Evolutionary conservation across 2,113 vertebrate species (phyloP), one percentile per base, ranked within the genome.

Genomic region (Talpa occidentalis): DNA sequence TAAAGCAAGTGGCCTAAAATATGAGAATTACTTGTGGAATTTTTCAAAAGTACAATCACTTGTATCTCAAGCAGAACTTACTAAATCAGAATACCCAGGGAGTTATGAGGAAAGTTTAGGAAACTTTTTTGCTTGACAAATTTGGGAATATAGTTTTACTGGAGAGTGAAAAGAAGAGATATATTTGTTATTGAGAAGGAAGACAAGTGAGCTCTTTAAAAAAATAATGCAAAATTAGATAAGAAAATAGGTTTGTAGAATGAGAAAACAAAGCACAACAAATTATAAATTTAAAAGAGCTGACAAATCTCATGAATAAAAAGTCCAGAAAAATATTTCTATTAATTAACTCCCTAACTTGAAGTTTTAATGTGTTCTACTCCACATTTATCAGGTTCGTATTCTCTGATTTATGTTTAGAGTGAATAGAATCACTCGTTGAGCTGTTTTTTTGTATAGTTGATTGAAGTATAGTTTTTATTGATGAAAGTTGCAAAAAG

Each of bases 201-300:
- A 90, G 40, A 35, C 47, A 64, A 66, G 30, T 66, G 42, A 82
- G 26, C 77, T 64, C 2, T 85, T 72, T 80, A 15, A 66, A 76
- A 59, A 66, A 91, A 82, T 8, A 76, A 60, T 56, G 69, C 4
- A 86, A 81, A 94, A 79, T 74, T 92, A 87, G 64, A 6, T 47
- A 72, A 78, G 54, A 81, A 40, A 88, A 40, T 32, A 42, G 54
- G 60, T 89, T 81, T 82, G 14, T 30, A 78, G 74, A 86, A 69
- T 78, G 56, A 93, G 40, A 44, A 91, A 93, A 60, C 54, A 79
- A 92, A 56, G 15, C 22, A 35, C 10, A 85, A 52, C 16, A 66
- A 78, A 56, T 66, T 54, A 66, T 5, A 54, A 60, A 72, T 40
- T 81, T 72, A 80, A 47, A 82, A 86, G 72, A 42, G 3, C 10